Conservation (phyloP, 1,140 invertebrate genomes). For the Drosophila parabipectinata region DNA sequence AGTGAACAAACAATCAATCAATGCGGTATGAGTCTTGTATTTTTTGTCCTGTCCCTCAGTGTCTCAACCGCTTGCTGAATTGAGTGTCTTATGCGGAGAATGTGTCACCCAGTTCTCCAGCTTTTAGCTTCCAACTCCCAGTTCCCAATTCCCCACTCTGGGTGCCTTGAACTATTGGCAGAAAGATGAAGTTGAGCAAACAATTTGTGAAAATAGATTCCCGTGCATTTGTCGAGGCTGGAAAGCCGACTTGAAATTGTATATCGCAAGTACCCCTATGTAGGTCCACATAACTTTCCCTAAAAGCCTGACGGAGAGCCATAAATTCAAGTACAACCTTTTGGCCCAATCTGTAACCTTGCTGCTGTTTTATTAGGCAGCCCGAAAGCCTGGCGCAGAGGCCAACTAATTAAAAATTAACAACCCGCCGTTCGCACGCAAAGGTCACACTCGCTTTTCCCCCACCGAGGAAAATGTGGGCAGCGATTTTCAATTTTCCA, state of each 20-base stretch:
- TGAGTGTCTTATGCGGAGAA: conserved; percentile 23
- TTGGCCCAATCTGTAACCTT: conserved; percentile 59
- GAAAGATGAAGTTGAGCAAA: conserved; percentile 8
- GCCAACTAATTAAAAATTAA: conserved; percentile 76
- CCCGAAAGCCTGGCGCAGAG: background rate
- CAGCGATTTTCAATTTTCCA: conserved; percentile 50
- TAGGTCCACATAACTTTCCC: background rate
- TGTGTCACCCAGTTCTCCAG: conserved; percentile 25
- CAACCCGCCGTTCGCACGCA: conserved; percentile 65
- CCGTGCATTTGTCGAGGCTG: conserved; percentile 34
- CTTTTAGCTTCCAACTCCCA: background rate
- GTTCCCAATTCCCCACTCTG: conserved; percentile 4
- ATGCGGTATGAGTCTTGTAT: conserved; percentile 56
- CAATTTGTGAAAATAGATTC: conserved; percentile 44
- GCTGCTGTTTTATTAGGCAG: conserved; percentile 30
- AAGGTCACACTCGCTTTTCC: conserved; percentile 55
- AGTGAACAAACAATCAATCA: conserved; percentile 67
- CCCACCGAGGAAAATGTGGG: conserved; percentile 10
- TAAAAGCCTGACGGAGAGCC: conserved; percentile 13
- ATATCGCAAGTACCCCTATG: background rate
- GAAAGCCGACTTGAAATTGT: conserved; percentile 5
- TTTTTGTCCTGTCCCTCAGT: conserved; percentile 23
- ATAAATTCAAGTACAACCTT: conserved; percentile 78
- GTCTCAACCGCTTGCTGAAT: conserved; percentile 17
- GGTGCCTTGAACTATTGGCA: conserved; percentile 30